Evolutionary conservation across 1,140 invertebrate genomes (phyloP), one percentile per base, ranked within the genome.

Genomic region (Belonocnema kinseyi): DNA sequence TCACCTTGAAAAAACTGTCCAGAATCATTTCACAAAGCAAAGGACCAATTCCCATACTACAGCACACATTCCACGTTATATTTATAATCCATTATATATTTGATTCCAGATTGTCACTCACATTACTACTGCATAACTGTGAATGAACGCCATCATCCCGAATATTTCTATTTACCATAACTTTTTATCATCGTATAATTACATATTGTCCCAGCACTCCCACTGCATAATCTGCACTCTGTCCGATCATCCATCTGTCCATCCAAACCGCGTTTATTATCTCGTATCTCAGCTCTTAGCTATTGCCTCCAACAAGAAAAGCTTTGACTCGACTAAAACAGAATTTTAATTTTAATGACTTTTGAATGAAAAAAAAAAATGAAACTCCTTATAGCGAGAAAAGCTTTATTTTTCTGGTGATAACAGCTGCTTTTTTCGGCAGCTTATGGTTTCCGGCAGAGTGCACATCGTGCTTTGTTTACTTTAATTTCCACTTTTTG

Each of bases 41-140:
- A 75, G 58, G 33, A 46, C 75, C 71, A 51, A 74, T 16, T 66
- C 61, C 61, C 61, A 66, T 66, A 66, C 61, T 66, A 66, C 61
- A 66, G 33, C 61, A 66, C 73, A 85, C 78, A 17, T 75, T 78
- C 77, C 50, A 79, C 81, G 78, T 89, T 87, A 90, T 85, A 86
- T 81, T 88, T 90, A 88, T 89, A 90, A 91, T 89, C 87, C 85
- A 88, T 87, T 79, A 79, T 89, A 90, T 91, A 91, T 91, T 90
- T 91, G 88, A 91, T 91, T 91, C 88, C 89, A 91, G 89, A 91
- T 90, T 89, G 82, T 86, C 85, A 88, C 83, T 89, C 84, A 86
- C 83, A 87, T 87, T 88, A 82, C 81, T 87, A 87, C 79, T 85
- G 84, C 85, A 88, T 85, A 84, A 85, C 78, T 85, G 82, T 80